Evolutionary conservation across 2,888 invertebrate genomes (phyloP), one percentile per base, ranked within the genome.

Genomic region (Tiliacea citrago): DNA sequence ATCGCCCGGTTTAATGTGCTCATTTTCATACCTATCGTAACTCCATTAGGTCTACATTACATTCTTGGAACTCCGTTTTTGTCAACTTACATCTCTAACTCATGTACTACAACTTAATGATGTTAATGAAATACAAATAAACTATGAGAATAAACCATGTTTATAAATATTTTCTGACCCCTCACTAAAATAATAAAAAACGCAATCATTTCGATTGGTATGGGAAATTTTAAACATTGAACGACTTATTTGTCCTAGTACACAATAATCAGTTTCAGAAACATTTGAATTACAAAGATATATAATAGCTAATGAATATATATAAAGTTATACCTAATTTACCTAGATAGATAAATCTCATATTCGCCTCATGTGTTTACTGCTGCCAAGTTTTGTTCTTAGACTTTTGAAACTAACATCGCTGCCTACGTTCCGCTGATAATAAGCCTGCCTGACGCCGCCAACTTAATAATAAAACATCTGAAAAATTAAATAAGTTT

Each of bases 401-500:
- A 75, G 68, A 84, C 83, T 85, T 87, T 88, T 77, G 83, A 77
- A 89, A 83, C 90, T 90, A 91, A 88, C 62, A 85, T 81, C 85
- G 83, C 86, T 82, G 86, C 88, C 89, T 91, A 91, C 77, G 83
- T 77, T 85, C 85, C 88, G 84, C 68, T 83, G 89, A 78, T 87
- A 85, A 85, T 81, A 86, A 90, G 89, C 92, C 93, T 92, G 93
- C 91, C 91, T 91, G 88, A 88, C 78, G 91, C 84, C 93, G 88
- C 92, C 93, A 88, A 92, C 92, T 88, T 90, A 89, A 90, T 88
- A 90, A 90, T 84, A 90, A 86, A 88, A 90, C 75, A 93, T 93
- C 93, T 93, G 93, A 93, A 93, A 93, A 93, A 93, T 87, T 91
- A 92, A 93, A 90, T 88, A 90, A 89, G 90, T 88, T 90, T 91